These are phyloP conservation scores for Lasioglossum oenotherae DNA, from an alignment of 2,888 invertebrate species.

Conservation along the genomic window DNA sequence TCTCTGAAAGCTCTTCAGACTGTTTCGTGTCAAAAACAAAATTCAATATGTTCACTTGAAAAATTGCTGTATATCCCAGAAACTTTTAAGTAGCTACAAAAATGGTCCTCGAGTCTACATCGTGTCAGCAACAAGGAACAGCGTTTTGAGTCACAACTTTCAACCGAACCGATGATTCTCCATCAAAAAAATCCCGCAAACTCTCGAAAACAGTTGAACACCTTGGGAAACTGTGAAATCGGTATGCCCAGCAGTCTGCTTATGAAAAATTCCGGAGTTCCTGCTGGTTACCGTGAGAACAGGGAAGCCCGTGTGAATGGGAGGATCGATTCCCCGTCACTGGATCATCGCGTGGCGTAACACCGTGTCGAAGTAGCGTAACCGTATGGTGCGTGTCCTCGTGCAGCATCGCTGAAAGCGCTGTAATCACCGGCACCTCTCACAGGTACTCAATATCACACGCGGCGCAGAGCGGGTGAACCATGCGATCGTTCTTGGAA, in stretches of 20 bases:
- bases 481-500: not conserved
- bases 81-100: not conserved
- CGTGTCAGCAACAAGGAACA: not conserved
- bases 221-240: not conserved
- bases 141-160: not conserved
- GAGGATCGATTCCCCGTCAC: not conserved
- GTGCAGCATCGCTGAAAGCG: conserved; percentile 11
- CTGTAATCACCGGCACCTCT: conserved; percentile 5
- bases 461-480: not conserved
- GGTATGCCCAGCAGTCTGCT: not conserved
- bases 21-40: too few species aligned
- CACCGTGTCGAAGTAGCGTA: not conserved
- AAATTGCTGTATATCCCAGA: not conserved
- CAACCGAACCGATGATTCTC: not conserved
- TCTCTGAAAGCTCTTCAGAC: too few species aligned
- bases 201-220: not conserved
- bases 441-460: conserved; percentile 2
- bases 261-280: not conserved
- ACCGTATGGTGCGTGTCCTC: not conserved
- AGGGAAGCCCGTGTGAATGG: not conserved
- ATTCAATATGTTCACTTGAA: too few species aligned
- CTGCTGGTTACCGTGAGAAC: not conserved
- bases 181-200: not conserved
- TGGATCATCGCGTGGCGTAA: conserved; percentile 23
- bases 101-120: not conserved